Evolutionary conservation across 1,140 invertebrate species (phyloP).

Genomic region (Leptopilina boulardi): DNA sequence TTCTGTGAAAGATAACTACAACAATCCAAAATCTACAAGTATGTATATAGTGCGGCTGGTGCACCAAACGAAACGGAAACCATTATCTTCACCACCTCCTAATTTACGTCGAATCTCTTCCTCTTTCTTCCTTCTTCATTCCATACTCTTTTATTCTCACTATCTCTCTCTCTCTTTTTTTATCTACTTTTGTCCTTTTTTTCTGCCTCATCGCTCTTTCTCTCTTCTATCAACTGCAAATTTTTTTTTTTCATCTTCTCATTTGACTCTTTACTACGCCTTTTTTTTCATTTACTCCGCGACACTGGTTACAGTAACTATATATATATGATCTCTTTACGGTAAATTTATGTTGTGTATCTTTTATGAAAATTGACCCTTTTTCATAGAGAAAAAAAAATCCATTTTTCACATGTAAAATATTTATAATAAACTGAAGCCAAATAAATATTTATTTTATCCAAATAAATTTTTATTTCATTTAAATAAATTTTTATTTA

Average conservation of each 20-base stretch:
- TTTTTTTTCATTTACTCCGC: not conserved
- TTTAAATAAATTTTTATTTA: no score
- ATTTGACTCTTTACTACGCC: not conserved
- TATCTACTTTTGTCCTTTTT: not conserved
- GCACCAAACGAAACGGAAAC: constrained; percentile 19
- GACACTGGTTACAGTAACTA: not conserved
- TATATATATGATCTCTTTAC: not conserved
- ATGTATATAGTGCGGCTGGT: not conserved
- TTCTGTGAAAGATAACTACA: constrained; percentile 11
- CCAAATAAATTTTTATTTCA: no score
- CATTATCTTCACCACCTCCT: constrained; percentile 6
- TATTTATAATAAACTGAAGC: no score
- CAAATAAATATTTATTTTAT: no score
- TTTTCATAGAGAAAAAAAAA: no score
- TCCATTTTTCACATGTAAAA: no score
- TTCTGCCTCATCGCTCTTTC: not conserved
- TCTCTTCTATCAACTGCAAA: not conserved
- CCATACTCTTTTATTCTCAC: not conserved
- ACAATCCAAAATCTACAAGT: not conserved
- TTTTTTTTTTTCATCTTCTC: not conserved
- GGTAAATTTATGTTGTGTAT: no score
- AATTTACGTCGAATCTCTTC: not conserved
- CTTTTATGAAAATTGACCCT: no score
- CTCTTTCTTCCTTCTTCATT: not conserved
- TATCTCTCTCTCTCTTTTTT: not conserved